phyloP scores from a whole-genome alignment of 2,113 vertebrate genomes.

The Microcebus tavaratra region DNA sequence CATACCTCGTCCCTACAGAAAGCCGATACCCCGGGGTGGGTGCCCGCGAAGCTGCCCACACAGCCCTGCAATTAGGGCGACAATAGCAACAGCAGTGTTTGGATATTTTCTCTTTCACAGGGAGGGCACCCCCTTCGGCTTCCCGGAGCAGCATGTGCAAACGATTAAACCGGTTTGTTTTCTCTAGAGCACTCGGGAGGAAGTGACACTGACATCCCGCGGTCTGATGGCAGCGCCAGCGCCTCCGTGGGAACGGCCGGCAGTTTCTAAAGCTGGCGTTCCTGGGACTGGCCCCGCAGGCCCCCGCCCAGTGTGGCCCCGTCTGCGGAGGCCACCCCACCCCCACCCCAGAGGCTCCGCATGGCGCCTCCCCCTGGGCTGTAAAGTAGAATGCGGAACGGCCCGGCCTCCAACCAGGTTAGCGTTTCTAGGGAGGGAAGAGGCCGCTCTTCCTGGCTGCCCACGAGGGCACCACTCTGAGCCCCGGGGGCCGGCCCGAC shows the following conservation, averaged over 20 bases:
- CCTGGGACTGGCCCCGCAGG: neutral
- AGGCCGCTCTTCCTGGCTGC: neutral
- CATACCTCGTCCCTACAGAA: constrained; percentile 53
- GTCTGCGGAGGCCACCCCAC: neutral
- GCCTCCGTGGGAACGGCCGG: constrained; percentile 74
- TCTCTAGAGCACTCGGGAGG: constrained; percentile 79
- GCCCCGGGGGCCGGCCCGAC: no score
- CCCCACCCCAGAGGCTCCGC: neutral
- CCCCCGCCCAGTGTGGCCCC: neutral
- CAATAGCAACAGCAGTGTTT: constrained; percentile 59
- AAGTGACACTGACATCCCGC: constrained; percentile 79
- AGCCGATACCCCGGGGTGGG: constrained; percentile 20
- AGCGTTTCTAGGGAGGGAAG: neutral
- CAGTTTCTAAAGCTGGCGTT: neutral
- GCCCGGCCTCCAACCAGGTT: neutral
- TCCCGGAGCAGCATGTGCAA: constrained; percentile 81
- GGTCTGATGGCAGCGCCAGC: constrained; percentile 65
- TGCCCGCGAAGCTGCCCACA: constrained; percentile 60
- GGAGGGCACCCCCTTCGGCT: constrained; percentile 76
- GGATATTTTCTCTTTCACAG: constrained; percentile 73
- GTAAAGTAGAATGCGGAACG: no score
- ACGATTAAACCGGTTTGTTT: constrained; percentile 84
- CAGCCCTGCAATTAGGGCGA: constrained; percentile 56
- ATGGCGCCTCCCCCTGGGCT: neutral
- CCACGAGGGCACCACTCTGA: neutral